Percentiles rank a stretch among this genome's conserved stretches.
These are phyloP conservation scores for Dryocosmus kuriphilus DNA, from an alignment of 2,888 invertebrate genomes.

Conservation along the genomic window DNA sequence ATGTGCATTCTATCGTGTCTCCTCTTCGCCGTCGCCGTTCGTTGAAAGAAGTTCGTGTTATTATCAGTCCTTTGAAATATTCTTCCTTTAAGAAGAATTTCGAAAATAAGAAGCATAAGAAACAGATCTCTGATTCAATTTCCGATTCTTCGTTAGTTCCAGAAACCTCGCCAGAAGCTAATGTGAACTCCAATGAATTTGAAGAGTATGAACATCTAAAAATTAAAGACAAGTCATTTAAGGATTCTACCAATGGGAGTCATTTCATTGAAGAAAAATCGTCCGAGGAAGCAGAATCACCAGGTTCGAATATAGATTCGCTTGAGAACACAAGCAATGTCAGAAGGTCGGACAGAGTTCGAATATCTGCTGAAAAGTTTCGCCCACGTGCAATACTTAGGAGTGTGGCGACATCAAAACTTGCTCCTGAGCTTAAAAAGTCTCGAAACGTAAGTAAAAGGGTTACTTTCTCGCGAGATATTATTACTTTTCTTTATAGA, in stretches of 20 bases:
- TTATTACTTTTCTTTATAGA: background rate
- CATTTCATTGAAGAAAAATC: background rate
- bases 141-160: background rate
- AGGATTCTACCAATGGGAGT: background rate
- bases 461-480: background rate
- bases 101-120: background rate
- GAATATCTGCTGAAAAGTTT: background rate
- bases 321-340: background rate
- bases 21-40: background rate
- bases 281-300: background rate
- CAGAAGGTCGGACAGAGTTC: background rate
- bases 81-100: background rate
- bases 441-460: background rate
- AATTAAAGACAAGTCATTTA: background rate
- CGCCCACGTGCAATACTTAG: background rate
- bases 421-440: background rate
- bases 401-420: background rate
- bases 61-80: background rate
- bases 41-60: background rate
- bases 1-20: background rate
- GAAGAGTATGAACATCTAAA: conserved; percentile 15
- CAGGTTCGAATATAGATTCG: background rate
- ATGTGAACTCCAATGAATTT: background rate
- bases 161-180: background rate
- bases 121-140: background rate